phyloP scores from a whole-genome alignment of 2,888 invertebrate species.

The Drosophila infuscata region DNA sequence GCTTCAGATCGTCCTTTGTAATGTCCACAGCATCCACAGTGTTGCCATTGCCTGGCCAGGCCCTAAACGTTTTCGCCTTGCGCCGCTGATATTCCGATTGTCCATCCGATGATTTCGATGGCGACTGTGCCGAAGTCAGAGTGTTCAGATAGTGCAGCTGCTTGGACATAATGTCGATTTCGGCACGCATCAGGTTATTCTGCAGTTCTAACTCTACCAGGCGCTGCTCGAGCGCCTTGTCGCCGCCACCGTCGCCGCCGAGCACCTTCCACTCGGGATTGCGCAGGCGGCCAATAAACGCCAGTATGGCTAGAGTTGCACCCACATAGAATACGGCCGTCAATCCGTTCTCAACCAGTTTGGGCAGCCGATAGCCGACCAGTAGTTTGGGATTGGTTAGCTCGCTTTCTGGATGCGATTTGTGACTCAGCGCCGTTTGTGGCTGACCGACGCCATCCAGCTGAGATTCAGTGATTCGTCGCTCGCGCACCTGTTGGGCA shows the following conservation, averaged over 20 bases:
- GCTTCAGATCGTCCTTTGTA: slow-evolving; percentile 69
- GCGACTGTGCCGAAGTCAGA: slow-evolving; percentile 9
- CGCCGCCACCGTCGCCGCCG: slow-evolving; percentile 26
- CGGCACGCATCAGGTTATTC: slow-evolving; percentile 83
- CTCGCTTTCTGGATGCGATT: slow-evolving; percentile 3
- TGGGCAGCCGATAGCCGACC: slow-evolving; percentile 31
- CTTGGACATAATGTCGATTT: slow-evolving; percentile 83
- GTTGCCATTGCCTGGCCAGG: slow-evolving; percentile 79
- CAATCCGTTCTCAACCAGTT: slow-evolving; percentile 67
- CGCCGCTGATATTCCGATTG: slow-evolving; percentile 10
- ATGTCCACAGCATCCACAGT: slow-evolving; percentile 66
- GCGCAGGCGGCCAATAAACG: slow-evolving; percentile 75
- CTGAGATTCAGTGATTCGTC: slow-evolving; percentile 13
- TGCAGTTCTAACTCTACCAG: slow-evolving; percentile 80
- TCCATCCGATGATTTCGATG: neutral
- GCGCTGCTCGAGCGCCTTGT: slow-evolving; percentile 62
- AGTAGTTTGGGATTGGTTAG: neutral
- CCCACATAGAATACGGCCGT: slow-evolving; percentile 78
- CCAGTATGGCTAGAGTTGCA: slow-evolving; percentile 70
- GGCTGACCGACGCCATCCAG: slow-evolving; percentile 10
- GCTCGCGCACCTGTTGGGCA: slow-evolving; percentile 17
- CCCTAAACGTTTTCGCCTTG: slow-evolving; percentile 68
- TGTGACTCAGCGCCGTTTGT: slow-evolving; percentile 9
- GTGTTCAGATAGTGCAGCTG: slow-evolving; percentile 79
- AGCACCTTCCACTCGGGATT: slow-evolving; percentile 73